phyloP scores from a whole-genome alignment of 2,113 vertebrate species.

The Ifrita kowaldi region DNA sequence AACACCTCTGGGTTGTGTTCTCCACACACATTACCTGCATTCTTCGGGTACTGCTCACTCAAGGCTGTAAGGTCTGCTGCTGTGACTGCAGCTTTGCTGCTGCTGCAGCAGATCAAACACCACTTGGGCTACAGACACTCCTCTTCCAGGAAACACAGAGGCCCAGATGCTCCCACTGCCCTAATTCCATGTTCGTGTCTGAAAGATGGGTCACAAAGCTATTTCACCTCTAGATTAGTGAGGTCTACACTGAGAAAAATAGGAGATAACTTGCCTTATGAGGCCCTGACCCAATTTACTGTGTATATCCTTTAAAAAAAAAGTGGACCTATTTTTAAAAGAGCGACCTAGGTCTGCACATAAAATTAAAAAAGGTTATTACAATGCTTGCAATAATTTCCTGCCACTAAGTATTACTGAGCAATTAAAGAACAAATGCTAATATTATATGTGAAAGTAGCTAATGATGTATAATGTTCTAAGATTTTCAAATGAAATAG shows the following conservation, averaged over 20 bases:
- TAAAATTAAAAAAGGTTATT: neutral
- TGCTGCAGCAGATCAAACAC: neutral
- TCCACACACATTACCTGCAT: neutral
- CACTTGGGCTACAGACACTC: neutral
- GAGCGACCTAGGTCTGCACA: neutral
- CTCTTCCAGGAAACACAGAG: neutral
- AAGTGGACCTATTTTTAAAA: neutral
- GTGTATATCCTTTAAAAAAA: neutral
- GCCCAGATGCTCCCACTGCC: neutral
- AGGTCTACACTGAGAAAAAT: neutral
- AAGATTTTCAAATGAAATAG: neutral
- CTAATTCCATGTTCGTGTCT: neutral
- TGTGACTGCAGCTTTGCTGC: neutral
- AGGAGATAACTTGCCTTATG: neutral
- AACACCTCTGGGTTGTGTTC: accelerated
- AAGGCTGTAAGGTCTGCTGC: neutral
- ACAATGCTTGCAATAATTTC: neutral
- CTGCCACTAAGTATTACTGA: neutral
- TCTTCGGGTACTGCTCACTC: neutral
- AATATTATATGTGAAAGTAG: neutral
- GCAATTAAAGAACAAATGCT: neutral
- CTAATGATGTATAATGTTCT: neutral
- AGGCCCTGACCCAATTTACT: neutral
- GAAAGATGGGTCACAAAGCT: neutral
- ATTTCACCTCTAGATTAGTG: neutral